Conservation (phyloP, 37 sponge, comb jelly and placozoan species). For the Cliona cf. orientalis region DNA sequence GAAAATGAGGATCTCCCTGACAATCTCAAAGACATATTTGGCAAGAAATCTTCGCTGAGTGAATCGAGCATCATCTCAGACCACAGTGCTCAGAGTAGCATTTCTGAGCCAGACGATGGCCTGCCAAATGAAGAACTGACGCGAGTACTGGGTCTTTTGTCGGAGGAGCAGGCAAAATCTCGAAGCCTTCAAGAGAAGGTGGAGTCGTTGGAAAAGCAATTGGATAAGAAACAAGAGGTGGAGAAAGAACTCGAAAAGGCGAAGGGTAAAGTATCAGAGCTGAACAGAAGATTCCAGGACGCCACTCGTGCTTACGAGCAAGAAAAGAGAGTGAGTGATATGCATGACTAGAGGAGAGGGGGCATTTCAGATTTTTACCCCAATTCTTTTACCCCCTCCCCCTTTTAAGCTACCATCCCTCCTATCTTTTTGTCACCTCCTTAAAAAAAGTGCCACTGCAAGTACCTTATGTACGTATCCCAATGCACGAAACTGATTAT, state of each 20-base stretch:
- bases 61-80: not conserved
- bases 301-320: constrained; percentile 82
- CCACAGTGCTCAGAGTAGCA: not conserved
- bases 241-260: constrained; percentile 10
- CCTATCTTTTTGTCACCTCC: not conserved
- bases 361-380: not conserved
- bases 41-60: no score
- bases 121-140: not conserved
- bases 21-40: constrained; percentile 1
- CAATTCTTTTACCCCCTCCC: not conserved
- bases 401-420: not conserved
- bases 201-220: not conserved
- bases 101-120: not conserved
- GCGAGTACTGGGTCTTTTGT: not conserved
- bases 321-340: constrained; percentile 58
- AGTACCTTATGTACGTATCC: not conserved
- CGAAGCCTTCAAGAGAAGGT: not conserved
- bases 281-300: constrained; percentile 62
- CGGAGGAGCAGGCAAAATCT: constrained; percentile 13
- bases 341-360: not conserved
- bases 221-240: not conserved
- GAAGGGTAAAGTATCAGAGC: constrained; percentile 39
- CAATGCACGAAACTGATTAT: no score
- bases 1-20: constrained; percentile 46
- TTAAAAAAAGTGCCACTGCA: not conserved